Conservation (phyloP, 2,113 vertebrate species). For the Silurus glanis region DNA sequence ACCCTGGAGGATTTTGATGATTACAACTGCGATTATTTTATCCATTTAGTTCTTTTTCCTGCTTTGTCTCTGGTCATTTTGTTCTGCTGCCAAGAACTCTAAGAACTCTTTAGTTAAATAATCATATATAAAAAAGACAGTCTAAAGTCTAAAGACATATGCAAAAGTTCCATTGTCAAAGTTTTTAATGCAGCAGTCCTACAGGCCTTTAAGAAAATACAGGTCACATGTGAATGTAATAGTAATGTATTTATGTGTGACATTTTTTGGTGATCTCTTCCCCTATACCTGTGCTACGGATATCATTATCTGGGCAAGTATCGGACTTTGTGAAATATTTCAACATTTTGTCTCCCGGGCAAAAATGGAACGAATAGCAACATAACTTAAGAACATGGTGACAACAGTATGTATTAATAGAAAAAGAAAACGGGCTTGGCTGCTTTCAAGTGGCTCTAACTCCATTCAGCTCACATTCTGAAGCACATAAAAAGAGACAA, state of each 20-base stretch:
- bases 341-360: no score
- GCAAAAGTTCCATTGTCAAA: background rate
- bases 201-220: background rate
- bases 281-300: background rate
- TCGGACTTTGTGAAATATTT: no score
- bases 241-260: background rate
- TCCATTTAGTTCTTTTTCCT: background rate
- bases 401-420: no score
- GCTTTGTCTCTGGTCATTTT: background rate
- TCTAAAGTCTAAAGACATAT: background rate
- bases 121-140: background rate
- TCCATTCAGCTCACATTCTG: no score
- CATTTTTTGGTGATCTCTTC: background rate
- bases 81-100: background rate
- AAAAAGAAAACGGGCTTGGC: no score
- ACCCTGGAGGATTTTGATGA: slow-evolving; percentile 13
- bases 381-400: no score
- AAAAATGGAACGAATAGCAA: no score
- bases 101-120: background rate
- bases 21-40: background rate
- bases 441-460: no score
- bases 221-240: background rate
- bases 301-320: background rate
- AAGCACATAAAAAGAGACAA: no score
- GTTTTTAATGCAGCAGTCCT: no score